These are phyloP conservation scores for Atherinosoma microstoma DNA, from an alignment of 2,797 vertebrate genomes.

Conservation along the genomic window DNA sequence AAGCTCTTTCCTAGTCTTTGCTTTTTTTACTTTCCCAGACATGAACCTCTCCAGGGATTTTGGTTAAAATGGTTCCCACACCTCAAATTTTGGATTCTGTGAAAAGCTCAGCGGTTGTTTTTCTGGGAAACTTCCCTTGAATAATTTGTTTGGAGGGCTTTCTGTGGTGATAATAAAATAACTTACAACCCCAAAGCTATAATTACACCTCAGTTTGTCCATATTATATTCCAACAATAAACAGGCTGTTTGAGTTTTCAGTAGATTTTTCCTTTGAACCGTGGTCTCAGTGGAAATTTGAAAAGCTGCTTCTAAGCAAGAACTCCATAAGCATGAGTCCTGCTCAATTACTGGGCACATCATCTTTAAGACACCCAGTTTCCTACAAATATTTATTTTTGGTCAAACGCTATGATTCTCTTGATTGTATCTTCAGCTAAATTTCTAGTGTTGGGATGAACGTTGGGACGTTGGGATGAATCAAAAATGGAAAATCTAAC, in stretches of 20 bases:
- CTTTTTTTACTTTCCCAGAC: constrained; percentile 38
- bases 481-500: too few species aligned
- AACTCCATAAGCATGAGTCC: neutral
- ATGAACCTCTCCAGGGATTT: constrained; percentile 42
- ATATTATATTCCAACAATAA: constrained; percentile 53
- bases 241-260: constrained; percentile 58
- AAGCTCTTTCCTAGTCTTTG: constrained; percentile 17
- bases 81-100: constrained; percentile 39
- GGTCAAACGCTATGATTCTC: neutral
- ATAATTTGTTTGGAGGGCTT: constrained; percentile 53
- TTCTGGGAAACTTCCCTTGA: constrained; percentile 14
- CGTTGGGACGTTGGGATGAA: too few species aligned
- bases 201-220: constrained; percentile 70
- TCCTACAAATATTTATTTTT: constrained; percentile 15
- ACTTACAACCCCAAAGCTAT: constrained; percentile 49
- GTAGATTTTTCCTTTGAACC: constrained; percentile 63
- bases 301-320: constrained; percentile 43
- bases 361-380: constrained; percentile 17
- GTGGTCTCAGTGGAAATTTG: constrained; percentile 49
- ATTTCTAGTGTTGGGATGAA: too few species aligned
- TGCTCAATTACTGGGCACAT: constrained; percentile 37
- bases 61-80: constrained; percentile 29
- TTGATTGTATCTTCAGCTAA: too few species aligned
- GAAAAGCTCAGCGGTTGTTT: constrained; percentile 46
- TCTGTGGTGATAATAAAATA: constrained; percentile 54